Conservation (phyloP, 2,797 vertebrate genomes). For the Scomberomorus guttatus region DNA sequence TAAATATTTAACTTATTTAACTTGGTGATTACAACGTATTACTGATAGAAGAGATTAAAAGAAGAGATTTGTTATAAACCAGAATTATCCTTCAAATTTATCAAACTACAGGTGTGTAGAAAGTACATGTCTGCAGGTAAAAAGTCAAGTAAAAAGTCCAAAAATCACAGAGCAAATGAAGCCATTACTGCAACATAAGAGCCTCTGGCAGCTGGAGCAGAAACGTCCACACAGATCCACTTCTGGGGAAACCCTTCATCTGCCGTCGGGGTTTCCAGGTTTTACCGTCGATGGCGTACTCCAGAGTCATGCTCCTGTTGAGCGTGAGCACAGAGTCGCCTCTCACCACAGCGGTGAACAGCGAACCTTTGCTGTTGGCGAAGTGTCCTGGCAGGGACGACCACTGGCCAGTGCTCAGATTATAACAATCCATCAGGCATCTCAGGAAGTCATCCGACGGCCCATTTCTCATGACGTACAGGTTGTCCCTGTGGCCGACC, state of each 20-base stretch:
- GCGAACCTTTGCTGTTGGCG: slow-evolving; percentile 94
- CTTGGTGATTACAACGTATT: neutral
- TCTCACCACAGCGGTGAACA: slow-evolving; percentile 91
- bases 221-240: slow-evolving; percentile 93
- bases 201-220: slow-evolving; percentile 88
- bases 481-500: slow-evolving; percentile 92
- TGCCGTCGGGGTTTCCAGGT: slow-evolving; percentile 90
- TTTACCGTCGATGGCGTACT: slow-evolving; percentile 87
- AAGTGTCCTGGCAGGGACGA: slow-evolving; percentile 92
- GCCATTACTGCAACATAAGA: neutral
- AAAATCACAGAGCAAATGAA: neutral
- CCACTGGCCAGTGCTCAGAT: slow-evolving; percentile 92
- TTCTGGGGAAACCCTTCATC: slow-evolving; percentile 91
- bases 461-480: slow-evolving; percentile 94
- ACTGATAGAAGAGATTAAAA: neutral
- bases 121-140: neutral
- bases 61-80: neutral
- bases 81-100: neutral
- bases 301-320: slow-evolving; percentile 89
- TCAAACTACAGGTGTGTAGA: neutral
- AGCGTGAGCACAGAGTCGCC: slow-evolving; percentile 92
- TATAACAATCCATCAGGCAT: slow-evolving; percentile 93
- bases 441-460: slow-evolving; percentile 94
- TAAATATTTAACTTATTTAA: too few species aligned
- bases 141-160: too few species aligned